Base-by-base conservation (phyloP, 2,113 vertebrate genomes). In the Pseudorectes ferrugineus region DNA sequence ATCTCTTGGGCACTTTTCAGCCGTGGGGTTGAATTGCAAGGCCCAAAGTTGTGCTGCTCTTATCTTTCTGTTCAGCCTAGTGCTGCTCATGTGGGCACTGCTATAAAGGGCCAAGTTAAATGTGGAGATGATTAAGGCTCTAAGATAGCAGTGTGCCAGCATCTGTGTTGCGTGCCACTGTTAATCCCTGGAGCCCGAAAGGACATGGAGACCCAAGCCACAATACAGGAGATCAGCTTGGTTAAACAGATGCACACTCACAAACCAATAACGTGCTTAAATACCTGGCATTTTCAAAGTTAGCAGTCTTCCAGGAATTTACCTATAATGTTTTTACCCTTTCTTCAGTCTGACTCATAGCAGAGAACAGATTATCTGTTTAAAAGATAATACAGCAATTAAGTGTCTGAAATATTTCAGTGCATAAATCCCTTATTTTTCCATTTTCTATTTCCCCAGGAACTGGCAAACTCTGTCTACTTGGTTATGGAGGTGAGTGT, bases 401-500 rank as follows among this genome's bases (percentile, higher is more conserved):
- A 61, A 33, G 16, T 36, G 10, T 80, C 28, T 92, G 65, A 83
- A 93, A n/a, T 68, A 58, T 51, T 68, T 63, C 31, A 58, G 5
- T 54, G 4, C 48, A 21, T 84, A 43, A 58, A 61, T 57, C 9
- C 40, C 33, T 36, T 45, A 18, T 59, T 91, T 82, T 65, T 38
- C 35, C 6, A 45, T 85, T 85, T 92, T 96, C 29, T 92, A 28
- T 92, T 83, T 90, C 94, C 28, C 22, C 96, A 99, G 99, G 99
- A 99, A 86, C 98, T 99, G 96, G 99, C 99, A 52, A 99, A 98
- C 74, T 99, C 98, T n/a, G 98, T 99, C 78, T 99, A 99, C 95
- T 98, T 99, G 82, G 98, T 99, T 94, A 99, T 99, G 99, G 99
- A 99, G 99, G 99, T 99, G 95, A 98, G 99, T 92, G 16, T 78